A percentile compares a stretch with the other conserved stretches of the same genome.
These are phyloP conservation scores for Linepithema humile DNA, from an alignment of 1,140 invertebrate genomes.

Conservation along the genomic window DNA sequence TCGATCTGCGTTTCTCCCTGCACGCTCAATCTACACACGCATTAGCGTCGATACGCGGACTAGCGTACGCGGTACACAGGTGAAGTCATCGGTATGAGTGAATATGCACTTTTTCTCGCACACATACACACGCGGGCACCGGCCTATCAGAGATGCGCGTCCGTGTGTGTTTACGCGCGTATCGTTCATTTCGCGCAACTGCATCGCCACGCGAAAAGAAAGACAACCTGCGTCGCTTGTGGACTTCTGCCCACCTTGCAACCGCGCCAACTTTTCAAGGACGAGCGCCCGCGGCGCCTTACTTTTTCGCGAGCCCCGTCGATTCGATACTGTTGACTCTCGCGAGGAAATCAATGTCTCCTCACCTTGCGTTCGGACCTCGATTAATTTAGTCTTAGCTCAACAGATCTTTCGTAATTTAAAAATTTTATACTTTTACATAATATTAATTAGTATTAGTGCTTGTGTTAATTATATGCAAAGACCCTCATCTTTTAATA, in stretches of 20 bases:
- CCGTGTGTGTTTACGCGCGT: neutral
- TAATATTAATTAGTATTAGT: neutral
- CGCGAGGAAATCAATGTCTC: neutral
- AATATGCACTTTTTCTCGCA: constrained; percentile 14
- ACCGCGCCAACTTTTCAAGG: constrained; percentile 62
- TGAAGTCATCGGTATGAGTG: constrained; percentile 44
- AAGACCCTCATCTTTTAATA: neutral
- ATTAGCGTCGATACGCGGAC: constrained; percentile 60
- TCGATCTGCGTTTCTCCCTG: constrained; percentile 37
- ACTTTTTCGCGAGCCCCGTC: constrained; percentile 5
- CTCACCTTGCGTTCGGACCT: neutral
- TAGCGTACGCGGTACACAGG: constrained; percentile 42
- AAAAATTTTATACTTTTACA: neutral
- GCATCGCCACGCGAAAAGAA: constrained; percentile 64
- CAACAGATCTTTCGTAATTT: neutral
- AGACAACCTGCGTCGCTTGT: constrained; percentile 60
- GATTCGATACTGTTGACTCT: neutral
- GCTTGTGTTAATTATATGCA: too few species aligned
- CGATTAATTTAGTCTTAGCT: neutral
- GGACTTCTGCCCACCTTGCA: constrained; percentile 45
- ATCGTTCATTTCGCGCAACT: constrained; percentile 53
- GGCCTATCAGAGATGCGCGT: neutral
- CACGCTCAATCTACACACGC: constrained; percentile 39
- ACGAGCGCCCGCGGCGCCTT: constrained; percentile 27
- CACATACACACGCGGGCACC: neutral